Evolutionary conservation across 2,888 invertebrate species (phyloP).

Genomic region (Ypsolopha scabrella): DNA sequence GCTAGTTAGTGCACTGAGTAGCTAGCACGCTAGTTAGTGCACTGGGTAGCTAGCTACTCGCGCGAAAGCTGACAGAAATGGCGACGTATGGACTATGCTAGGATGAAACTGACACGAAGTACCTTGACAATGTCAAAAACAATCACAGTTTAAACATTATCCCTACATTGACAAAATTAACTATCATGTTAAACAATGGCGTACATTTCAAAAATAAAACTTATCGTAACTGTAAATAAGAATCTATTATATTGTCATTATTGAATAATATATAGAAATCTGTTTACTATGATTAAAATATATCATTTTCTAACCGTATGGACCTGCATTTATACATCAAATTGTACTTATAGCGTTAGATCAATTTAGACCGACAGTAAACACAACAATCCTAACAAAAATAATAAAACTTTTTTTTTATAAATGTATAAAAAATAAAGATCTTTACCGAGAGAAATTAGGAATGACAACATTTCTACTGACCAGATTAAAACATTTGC

Average conservation of each 20-base stretch:
- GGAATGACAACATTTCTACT: conserved; percentile 50
- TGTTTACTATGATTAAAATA: conserved; percentile 59
- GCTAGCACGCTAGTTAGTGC: too few relatives aligned
- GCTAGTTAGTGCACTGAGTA: too few relatives aligned
- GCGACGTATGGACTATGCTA: background rate
- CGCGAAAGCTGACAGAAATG: too few relatives aligned
- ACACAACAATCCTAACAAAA: conserved; percentile 34
- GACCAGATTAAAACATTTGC: conserved; percentile 18
- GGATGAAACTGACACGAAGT: conserved; percentile 24
- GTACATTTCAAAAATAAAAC: conserved; percentile 7
- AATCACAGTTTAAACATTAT: conserved; percentile 38
- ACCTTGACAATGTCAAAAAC: conserved; percentile 47
- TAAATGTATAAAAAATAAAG: conserved; percentile 68
- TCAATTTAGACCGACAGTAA: conserved; percentile 53
- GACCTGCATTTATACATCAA: conserved; percentile 50
- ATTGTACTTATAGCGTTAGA: conserved; percentile 62
- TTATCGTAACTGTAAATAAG: conserved; percentile 54
- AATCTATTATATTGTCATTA: conserved; percentile 58
- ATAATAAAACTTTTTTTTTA: conserved; percentile 15
- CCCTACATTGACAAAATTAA: conserved; percentile 18
- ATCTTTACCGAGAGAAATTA: conserved; percentile 56
- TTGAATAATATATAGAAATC: conserved; percentile 55
- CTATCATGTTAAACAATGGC: conserved; percentile 1
- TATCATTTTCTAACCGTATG: conserved; percentile 50
- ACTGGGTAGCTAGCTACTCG: too few relatives aligned